These are phyloP conservation scores for Probaryconus sp. DNA, from an alignment of 1,140 invertebrate species.

Conservation along the genomic window DNA sequence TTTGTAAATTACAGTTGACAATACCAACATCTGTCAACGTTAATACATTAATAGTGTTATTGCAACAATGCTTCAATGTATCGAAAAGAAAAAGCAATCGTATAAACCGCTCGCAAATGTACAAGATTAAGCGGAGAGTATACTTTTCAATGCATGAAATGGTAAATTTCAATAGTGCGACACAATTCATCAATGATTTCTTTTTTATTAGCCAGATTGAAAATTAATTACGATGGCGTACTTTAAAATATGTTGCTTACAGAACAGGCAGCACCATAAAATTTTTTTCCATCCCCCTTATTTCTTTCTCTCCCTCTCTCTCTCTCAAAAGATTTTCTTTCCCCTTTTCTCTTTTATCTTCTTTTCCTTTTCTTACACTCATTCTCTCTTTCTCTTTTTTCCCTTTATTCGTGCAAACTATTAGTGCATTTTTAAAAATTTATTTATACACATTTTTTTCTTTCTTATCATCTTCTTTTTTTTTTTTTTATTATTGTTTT, in stretches of 20 bases:
- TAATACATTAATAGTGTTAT: conserved; percentile 32
- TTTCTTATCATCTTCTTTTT: conserved; percentile 3
- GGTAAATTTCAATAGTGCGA: conserved; percentile 7
- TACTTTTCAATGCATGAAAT: no score
- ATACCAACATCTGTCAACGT: conserved; percentile 45
- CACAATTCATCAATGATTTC: conserved; percentile 7
- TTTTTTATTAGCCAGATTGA: conserved; percentile 16
- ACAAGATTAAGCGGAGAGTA: conserved; percentile 28
- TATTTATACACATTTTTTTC: conserved; percentile 50
- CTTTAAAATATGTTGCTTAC: conserved; percentile 47
- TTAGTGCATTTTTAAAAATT: conserved; percentile 50
- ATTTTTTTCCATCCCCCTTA: conserved; percentile 13
- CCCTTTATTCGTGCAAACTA: conserved; percentile 42
- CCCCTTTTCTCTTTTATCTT: conserved; percentile 3
- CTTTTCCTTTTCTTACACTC: conserved; percentile 15
- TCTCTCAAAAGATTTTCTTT: neutral
- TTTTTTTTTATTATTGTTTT: conserved; percentile 34
- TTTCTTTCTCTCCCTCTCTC: conserved; percentile 10
- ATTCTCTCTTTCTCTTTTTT: conserved; percentile 1
- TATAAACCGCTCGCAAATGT: conserved; percentile 8
- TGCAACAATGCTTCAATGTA: conserved; percentile 33
- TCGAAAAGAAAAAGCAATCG: conserved; percentile 8
- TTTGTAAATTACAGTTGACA: conserved; percentile 45
- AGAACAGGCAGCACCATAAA: conserved; percentile 59
- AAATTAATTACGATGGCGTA: conserved; percentile 20